Base-by-base conservation (phyloP, 1,140 invertebrate genomes). In the Drosophila sucinea region DNA sequence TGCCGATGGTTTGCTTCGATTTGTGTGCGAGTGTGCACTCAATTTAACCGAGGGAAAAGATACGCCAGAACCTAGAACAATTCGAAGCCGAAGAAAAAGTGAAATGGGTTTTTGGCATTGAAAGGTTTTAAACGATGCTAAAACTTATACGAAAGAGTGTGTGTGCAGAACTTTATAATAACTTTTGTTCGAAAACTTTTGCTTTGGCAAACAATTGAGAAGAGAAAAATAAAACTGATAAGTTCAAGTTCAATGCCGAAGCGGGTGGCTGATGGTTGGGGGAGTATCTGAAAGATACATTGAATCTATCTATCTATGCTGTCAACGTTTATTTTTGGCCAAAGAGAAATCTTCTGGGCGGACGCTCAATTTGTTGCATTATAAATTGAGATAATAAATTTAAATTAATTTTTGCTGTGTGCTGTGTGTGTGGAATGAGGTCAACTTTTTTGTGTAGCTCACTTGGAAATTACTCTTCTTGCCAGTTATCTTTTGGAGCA, bases 331-430 rank as follows among this genome's bases (percentile, higher is more conserved):
- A 75, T 89, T 78, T 89, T 89, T 89, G 73, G 74, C 70, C 70
- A 87, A 79, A 71, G 74, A 33, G 17, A 58, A 47, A 54, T 74
- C 33, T 25, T 60, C 25, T 17, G 32, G 27, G 55, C 51, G 38
- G 29, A 40, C 54, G 63, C 66, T 62, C 62, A 67, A 83, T 83
- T 83, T 75, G 70, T 68, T 65, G 67, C 80, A 78, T 89, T 89
- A 89, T 81, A 90, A 89, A 89, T 90, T 84, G 85, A 84, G 69
- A 67, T 78, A 78, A 89, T 89, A 89, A 89, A 89, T 89, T 89
- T 84, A 73, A 82, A 89, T 89, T 90, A 81, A 81, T 89, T 87
- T 83, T 41, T 51, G 67, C 67, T 29, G 29, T 47, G 17, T 17
- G 17, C 17, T 17, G 17, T 17, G 17, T 17, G 17, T 23, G 30